phyloP scores from a whole-genome alignment of 2,113 vertebrate species.

The Actenoides lindsayi region DNA sequence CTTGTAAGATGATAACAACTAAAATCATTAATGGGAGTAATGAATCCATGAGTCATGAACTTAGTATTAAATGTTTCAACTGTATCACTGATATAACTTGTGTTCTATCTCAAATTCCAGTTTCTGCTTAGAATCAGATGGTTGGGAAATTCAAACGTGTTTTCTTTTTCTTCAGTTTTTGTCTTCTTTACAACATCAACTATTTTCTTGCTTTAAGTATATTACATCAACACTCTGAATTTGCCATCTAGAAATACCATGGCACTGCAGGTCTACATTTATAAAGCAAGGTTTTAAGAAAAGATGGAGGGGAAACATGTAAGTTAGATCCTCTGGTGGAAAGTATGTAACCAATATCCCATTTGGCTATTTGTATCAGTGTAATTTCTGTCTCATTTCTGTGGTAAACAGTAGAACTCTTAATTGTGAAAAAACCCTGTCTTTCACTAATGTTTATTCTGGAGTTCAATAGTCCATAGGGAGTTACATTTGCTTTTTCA shows the following conservation, averaged over 20 bases:
- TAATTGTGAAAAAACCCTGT: background rate
- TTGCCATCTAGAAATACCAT: background rate
- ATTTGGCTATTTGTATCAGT: background rate
- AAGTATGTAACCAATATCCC: background rate
- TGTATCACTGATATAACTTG: background rate
- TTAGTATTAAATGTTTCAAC: background rate
- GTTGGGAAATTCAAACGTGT: background rate
- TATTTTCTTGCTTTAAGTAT: background rate
- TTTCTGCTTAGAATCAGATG: background rate
- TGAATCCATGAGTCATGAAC: background rate
- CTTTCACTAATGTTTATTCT: background rate
- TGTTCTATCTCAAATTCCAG: background rate
- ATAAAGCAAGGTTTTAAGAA: background rate
- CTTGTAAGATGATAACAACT: background rate
- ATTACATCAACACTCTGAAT: background rate
- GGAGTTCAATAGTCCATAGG: background rate
- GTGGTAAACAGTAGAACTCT: background rate
- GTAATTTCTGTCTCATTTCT: background rate
- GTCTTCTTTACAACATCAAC: background rate
- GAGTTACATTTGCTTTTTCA: conserved; percentile 2
- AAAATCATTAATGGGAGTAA: background rate
- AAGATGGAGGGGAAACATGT: background rate
- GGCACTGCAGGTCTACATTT: background rate
- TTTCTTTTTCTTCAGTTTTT: background rate
- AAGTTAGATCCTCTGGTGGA: background rate